Evolutionary conservation across 2,888 invertebrate genomes (phyloP).

Genomic region (Biston stratarius): DNA sequence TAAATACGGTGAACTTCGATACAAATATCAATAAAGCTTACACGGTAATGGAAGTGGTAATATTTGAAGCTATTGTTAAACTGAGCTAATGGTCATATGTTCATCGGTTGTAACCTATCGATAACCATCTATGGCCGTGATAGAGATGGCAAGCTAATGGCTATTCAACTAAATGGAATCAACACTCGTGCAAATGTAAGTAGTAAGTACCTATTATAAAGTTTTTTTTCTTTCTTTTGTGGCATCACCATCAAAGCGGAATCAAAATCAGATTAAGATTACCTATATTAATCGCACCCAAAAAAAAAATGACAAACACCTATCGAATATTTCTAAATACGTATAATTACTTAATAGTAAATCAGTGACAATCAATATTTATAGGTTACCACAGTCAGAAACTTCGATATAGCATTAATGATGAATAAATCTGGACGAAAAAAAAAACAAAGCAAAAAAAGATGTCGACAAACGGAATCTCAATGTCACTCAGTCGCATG

Average conservation of each 20-base stretch:
- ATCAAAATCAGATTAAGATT: slow-evolving; percentile 59
- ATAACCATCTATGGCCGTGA: slow-evolving; percentile 66
- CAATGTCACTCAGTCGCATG: slow-evolving; percentile 78
- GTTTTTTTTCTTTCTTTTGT: slow-evolving; percentile 52
- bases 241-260: slow-evolving; percentile 53
- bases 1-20: slow-evolving; percentile 30
- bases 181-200: slow-evolving; percentile 62
- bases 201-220: slow-evolving; percentile 54
- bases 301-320: slow-evolving; percentile 6
- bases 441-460: slow-evolving; percentile 61
- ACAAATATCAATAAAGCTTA: slow-evolving; percentile 37
- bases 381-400: no score
- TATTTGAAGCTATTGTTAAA: slow-evolving; percentile 54
- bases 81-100: slow-evolving; percentile 69
- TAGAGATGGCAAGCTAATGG: no score
- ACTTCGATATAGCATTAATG: slow-evolving; percentile 41
- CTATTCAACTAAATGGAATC: slow-evolving; percentile 69
- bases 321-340: neutral
- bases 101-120: slow-evolving; percentile 74
- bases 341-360: neutral
- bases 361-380: no score
- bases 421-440: slow-evolving; percentile 53
- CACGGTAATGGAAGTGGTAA: slow-evolving; percentile 25
- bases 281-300: slow-evolving; percentile 44
- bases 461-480: slow-evolving; percentile 74